Evolutionary conservation across 1,140 invertebrate genomes (phyloP), one percentile per base, ranked within the genome.

Genomic region (Drosophila serrata): DNA sequence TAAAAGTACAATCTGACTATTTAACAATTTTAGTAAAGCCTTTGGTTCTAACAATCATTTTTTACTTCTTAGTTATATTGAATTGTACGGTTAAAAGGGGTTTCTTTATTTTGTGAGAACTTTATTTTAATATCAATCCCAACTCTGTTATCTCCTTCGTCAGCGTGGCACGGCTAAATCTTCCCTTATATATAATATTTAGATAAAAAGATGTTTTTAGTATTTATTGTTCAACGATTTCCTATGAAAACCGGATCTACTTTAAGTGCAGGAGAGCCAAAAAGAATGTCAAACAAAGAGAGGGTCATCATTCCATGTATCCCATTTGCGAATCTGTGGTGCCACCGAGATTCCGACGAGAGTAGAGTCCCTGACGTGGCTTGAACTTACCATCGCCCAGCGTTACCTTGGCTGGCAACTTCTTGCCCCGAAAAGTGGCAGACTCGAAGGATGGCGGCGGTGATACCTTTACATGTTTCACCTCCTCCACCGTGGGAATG

Each of bases 381-480:
- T 87, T 92, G 27, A 91, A 84, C 49, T 78, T 73, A 0, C 75
- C 77, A 17, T 57, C 76, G 12, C 84, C 91, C 45, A 91, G 35
- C 0, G 73, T 91, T 5, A 91, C 43, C 24, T 60, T 61, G 11
- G 45, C 13, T 0, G 74, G 57, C 29, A 75, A n/a, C 43, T 81
- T 90, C 8, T 74, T 84, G 45, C 75, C 78, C 15, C 85, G 67
- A 40, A 84, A 77, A 11, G 79, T 92, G 24, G 81, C 75, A 13
- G 45, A 53, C 22, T 92, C 88, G 49, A 92, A 81, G n/a, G 77
- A 75, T 7, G 88, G 91, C 29, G 90, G 85, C 0, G 91, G 91
- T 11, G 84, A 75, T 2, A 65, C 12, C 37, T 90, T 81, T 0
- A 19, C 12, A 4, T 31, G 35, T n/a, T 74, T 79, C 17, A 64